A percentile compares a stretch with the other conserved stretches of the same genome.
phyloP scores from a whole-genome alignment of 1,140 invertebrate genomes.

The Sminthurinus signatus region DNA sequence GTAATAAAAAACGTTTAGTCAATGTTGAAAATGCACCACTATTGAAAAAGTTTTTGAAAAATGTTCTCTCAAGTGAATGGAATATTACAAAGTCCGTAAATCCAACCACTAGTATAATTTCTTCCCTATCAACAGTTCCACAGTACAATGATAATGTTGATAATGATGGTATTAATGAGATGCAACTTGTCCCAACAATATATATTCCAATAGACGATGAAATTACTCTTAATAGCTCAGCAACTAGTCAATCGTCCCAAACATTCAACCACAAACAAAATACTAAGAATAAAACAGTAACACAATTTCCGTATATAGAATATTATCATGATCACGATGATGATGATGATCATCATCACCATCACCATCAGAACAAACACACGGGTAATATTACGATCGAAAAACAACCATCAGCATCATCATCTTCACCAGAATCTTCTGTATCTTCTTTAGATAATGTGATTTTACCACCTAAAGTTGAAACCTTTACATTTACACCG shows the following conservation, averaged over 20 bases:
- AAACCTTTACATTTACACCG: conserved; percentile 20
- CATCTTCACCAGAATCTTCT: no score
- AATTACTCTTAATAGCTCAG: no score
- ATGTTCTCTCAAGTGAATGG: conserved; percentile 38
- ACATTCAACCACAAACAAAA: background rate
- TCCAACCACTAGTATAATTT: no score
- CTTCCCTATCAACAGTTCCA: background rate
- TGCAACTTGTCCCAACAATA: no score
- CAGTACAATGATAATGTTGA: no score
- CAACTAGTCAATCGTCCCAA: no score
- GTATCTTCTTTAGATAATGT: background rate
- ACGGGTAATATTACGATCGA: background rate
- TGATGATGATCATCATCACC: conserved; percentile 8
- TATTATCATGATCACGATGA: no score
- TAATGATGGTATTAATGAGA: no score
- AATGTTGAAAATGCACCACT: conserved; percentile 37
- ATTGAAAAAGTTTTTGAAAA: conserved; percentile 41
- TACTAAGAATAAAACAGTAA: no score
- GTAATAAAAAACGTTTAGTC: conserved; percentile 29
- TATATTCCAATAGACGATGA: no score
- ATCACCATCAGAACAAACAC: conserved; percentile 8
- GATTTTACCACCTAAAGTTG: background rate
- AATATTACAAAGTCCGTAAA: conserved; percentile 23
- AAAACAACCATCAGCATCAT: no score
- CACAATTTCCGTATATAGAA: no score